These are phyloP conservation scores for Brachionus calyciflorus DNA, from an alignment of 1,140 invertebrate species.

Conservation along the genomic window DNA sequence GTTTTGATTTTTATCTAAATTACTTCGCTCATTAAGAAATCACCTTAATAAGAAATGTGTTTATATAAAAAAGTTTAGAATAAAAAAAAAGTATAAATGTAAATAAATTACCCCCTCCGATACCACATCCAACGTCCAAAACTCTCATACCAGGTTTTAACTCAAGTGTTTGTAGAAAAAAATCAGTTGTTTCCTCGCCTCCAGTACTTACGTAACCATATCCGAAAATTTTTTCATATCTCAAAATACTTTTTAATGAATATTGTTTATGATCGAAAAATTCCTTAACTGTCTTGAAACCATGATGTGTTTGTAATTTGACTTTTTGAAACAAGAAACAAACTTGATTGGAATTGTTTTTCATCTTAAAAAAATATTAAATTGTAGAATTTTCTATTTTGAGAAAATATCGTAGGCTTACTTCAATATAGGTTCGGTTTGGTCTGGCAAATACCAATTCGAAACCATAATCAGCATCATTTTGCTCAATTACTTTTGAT, in stretches of 20 bases:
- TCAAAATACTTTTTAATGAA: slow-evolving; percentile 63
- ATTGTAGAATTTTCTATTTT: neutral
- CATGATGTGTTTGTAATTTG: slow-evolving; percentile 25
- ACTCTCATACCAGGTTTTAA: slow-evolving; percentile 53
- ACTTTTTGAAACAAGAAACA: slow-evolving; percentile 46
- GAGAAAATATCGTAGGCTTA: neutral
- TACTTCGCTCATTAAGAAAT: slow-evolving; percentile 45
- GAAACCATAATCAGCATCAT: slow-evolving; percentile 4
- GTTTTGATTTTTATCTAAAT: neutral
- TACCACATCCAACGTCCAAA: slow-evolving; percentile 67
- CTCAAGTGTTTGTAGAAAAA: slow-evolving; percentile 8
- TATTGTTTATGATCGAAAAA: slow-evolving; percentile 68
- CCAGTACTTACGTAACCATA: slow-evolving; percentile 66
- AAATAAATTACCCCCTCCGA: slow-evolving; percentile 67
- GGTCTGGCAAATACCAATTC: slow-evolving; percentile 43
- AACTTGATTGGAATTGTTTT: slow-evolving; percentile 45
- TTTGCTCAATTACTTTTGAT: slow-evolving; percentile 30
- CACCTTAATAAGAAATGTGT: no score
- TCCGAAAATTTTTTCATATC: slow-evolving; percentile 68
- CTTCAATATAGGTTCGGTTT: slow-evolving; percentile 35
- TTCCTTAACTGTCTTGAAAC: slow-evolving; percentile 58
- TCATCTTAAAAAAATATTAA: neutral
- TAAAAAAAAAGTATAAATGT: no score
- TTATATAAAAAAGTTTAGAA: neutral
- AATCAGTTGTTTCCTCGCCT: slow-evolving; percentile 49